A percentile compares a stretch with the other conserved stretches of the same genome.
phyloP scores from a whole-genome alignment of 2,888 invertebrate genomes.

The Teinopalpus imperialis region DNA sequence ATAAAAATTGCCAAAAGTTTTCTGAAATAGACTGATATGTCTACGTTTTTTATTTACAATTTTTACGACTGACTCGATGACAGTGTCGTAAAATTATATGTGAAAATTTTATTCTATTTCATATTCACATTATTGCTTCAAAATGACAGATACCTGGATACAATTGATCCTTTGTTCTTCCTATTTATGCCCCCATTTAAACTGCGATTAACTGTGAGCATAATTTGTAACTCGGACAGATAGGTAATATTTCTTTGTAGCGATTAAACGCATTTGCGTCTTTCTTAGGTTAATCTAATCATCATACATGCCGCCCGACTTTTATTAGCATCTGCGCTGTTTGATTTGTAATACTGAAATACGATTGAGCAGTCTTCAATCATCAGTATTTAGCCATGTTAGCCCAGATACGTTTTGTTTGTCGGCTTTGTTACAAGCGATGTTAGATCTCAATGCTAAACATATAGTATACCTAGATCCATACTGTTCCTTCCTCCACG shows the following conservation, averaged over 20 bases:
- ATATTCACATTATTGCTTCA: neutral
- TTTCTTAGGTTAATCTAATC: conserved; percentile 24
- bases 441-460: neutral
- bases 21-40: too few relatives aligned
- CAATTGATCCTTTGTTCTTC: conserved; percentile 8
- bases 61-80: too few relatives aligned
- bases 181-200: conserved; percentile 9
- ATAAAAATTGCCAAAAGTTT: too few relatives aligned
- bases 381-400: conserved; percentile 4
- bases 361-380: conserved; percentile 25
- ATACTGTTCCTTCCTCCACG: conserved; percentile 52
- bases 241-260: conserved; percentile 20
- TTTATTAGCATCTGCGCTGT: conserved; percentile 20
- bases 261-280: conserved; percentile 17
- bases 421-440: conserved; percentile 3
- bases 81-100: too few relatives aligned
- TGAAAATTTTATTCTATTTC: too few relatives aligned
- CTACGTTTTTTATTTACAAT: too few relatives aligned
- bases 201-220: conserved; percentile 8
- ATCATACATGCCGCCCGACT: too few relatives aligned
- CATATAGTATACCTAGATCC: conserved; percentile 32
- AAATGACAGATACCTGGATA: conserved; percentile 3
- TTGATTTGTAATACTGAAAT: conserved; percentile 9
- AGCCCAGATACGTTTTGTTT: conserved; percentile 19
- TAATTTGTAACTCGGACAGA: conserved; percentile 6